Evolutionary conservation across 2,888 invertebrate genomes (phyloP).

Genomic region (Gastracanthus pulcherrimus): DNA sequence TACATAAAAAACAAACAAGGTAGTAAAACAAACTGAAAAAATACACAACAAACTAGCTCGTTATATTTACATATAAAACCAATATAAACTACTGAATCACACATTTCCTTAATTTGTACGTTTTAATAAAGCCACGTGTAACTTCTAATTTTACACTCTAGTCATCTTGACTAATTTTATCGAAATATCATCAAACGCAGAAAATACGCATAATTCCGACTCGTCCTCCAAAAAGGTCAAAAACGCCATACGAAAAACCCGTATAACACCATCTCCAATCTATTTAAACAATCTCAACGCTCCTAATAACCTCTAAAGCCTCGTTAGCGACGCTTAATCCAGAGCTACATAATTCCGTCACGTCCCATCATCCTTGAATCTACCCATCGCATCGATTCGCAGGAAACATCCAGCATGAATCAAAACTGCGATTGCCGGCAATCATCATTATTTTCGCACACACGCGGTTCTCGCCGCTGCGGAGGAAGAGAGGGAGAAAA

Average conservation of each 20-base stretch:
- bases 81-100: background rate
- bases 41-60: background rate
- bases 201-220: background rate
- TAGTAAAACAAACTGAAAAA: background rate
- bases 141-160: too few species aligned
- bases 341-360: constrained; percentile 9
- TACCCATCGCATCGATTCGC: background rate
- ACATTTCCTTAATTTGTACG: too few species aligned
- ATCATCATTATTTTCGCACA: background rate
- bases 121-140: too few species aligned
- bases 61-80: background rate
- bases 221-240: constrained; percentile 2
- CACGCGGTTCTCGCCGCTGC: too few species aligned
- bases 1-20: too few species aligned
- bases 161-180: background rate
- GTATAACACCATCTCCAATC: too few species aligned
- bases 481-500: too few species aligned
- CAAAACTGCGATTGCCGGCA: background rate
- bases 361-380: constrained; percentile 1
- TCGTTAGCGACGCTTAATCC: background rate
- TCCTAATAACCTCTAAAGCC: background rate
- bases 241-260: constrained; percentile 3
- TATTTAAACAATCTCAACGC: background rate
- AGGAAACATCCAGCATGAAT: background rate
- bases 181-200: background rate